A percentile compares a stretch with the other conserved stretches of the same genome.
These are phyloP conservation scores for Poecilia latipinna DNA, from an alignment of 2,113 vertebrate species.

Conservation along the genomic window DNA sequence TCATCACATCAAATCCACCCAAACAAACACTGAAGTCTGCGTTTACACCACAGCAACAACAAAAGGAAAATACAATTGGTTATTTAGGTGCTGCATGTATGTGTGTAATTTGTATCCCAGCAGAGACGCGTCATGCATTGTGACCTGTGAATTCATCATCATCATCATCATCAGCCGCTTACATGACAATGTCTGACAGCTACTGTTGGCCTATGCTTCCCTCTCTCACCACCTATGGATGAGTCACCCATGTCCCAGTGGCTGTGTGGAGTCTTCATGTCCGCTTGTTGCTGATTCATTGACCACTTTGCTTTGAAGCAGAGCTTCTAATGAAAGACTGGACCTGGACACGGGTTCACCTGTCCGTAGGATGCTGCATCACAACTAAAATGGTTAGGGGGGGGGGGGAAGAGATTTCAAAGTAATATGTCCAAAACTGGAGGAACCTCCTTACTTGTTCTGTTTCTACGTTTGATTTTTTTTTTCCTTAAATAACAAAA, in stretches of 20 bases:
- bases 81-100: conserved; percentile 12
- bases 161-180: conserved; percentile 5
- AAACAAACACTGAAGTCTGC: conserved; percentile 31
- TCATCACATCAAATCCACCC: background rate
- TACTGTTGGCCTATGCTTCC: conserved; percentile 42
- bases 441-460: background rate
- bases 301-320: background rate
- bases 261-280: conserved; percentile 31
- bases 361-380: background rate
- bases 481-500: background rate
- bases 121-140: conserved; percentile 45
- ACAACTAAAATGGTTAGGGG: background rate
- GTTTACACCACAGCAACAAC: conserved; percentile 4
- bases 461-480: background rate
- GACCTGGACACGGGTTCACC: background rate
- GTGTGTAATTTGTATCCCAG: conserved; percentile 56
- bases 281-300: conserved; percentile 53
- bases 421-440: background rate
- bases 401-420: background rate
- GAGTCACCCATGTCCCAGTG: conserved; percentile 62
- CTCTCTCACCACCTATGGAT: conserved; percentile 65
- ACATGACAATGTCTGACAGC: conserved; percentile 49
- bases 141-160: background rate
- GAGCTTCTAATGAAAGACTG: background rate
- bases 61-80: background rate